Base-by-base conservation (phyloP, 2,888 invertebrate genomes). In the Spialia ferax region DNA sequence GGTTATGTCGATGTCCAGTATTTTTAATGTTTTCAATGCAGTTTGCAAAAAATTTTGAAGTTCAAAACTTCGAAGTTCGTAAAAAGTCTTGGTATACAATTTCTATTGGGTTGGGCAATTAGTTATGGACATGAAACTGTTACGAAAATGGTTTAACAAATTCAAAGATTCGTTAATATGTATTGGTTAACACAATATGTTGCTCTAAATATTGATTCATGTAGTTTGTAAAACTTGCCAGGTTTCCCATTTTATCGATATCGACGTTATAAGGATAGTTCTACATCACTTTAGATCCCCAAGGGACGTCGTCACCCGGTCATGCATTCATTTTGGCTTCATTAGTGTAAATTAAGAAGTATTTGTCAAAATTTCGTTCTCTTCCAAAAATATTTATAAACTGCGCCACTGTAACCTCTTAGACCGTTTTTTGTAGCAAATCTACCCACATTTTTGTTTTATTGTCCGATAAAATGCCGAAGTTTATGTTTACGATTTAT, bases 271-370 rank as follows among this genome's bases (percentile, higher is more conserved):
- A 42, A 60, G 29, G 29, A 42, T 20, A 54, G 20, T 61, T 3
- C 52, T 23, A 23, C 52, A 23, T 22, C 52, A 52, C 52, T 23
- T n/a, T 57, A 23, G 22, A 45, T 10, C 13, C 52, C 22, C 22
- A 29, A 60, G 18, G 63, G 59, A 69, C 85, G 86, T 84, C 82
- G 81, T 85, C 82, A 84, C 83, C 83, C 80, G 77, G 82, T 85
- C 87, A 89, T 83, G 86, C 89, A 90, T 89, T 88, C 83, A 89
- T 89, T 90, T 86, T 72, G 85, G 82, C 85, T 88, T 93, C 89
- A 91, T 92, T 93, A 91, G 88, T 86, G 87, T 88, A 90, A 91
- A 93, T 93, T 91, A 92, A 93, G 91, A 89, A 85, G 89, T 92
- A 92, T 93, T 91, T 91, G 91, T 92, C 91, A 90, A 89, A 90